Percentiles rank a stretch among this genome's conserved stretches.
phyloP scores from a whole-genome alignment of 1,140 invertebrate genomes.

The Sinonovacula constricta region DNA sequence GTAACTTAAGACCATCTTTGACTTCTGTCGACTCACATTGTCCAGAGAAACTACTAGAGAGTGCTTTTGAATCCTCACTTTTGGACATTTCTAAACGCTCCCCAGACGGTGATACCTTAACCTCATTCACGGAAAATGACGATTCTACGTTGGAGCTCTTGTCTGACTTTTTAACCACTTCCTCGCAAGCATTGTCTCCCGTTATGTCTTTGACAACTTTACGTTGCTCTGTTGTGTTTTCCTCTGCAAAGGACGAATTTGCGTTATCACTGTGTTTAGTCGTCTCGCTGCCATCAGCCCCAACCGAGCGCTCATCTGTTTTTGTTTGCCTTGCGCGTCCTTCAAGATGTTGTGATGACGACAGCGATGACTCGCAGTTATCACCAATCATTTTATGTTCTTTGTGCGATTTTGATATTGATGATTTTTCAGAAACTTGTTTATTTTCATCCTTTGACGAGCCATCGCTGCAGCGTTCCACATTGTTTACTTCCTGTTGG shows the following conservation, averaged over 20 bases:
- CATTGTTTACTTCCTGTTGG: conserved; percentile 42
- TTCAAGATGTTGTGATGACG: conserved; percentile 30
- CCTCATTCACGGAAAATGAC: conserved; percentile 1
- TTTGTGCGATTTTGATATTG: conserved; percentile 20
- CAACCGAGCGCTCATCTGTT: conserved; percentile 11
- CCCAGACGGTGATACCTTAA: background rate
- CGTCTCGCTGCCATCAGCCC: conserved; percentile 8
- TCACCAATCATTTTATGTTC: conserved; percentile 17
- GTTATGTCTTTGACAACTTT: background rate
- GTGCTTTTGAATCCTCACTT: conserved; percentile 18
- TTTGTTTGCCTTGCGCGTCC: conserved; percentile 2
- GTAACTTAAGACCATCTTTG: conserved; percentile 13
- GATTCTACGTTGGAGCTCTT: conserved; percentile 2
- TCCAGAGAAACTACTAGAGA: conserved; percentile 36
- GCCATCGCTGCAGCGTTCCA: conserved; percentile 15
- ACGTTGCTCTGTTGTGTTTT: background rate
- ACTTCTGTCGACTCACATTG: conserved; percentile 29
- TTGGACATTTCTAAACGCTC: background rate
- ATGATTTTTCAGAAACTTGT: conserved; percentile 15
- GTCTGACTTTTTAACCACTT: conserved; percentile 35
- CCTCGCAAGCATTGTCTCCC: background rate
- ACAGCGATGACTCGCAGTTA: conserved; percentile 2
- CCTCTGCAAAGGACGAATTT: conserved; percentile 7
- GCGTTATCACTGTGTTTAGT: conserved; percentile 4
- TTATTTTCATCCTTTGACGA: conserved; percentile 18